These are phyloP conservation scores for Brachirus orientalis DNA, from an alignment of 2,113 vertebrate species.

Conservation along the genomic window DNA sequence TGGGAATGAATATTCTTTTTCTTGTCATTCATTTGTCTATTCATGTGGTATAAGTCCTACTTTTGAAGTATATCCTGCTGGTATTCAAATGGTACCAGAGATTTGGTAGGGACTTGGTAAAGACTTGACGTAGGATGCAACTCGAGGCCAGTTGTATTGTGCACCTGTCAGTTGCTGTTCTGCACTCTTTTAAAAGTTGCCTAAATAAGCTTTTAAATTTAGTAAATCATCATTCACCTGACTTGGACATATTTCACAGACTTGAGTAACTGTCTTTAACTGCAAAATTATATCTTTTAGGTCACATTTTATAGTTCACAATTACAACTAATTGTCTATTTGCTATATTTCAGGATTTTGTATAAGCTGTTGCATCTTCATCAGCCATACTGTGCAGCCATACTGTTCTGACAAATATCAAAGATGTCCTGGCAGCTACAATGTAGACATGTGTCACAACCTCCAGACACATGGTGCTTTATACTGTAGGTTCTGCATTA, in stretches of 20 bases:
- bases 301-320: not conserved
- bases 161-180: constrained; percentile 66
- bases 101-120: constrained; percentile 32
- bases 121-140: constrained; percentile 19
- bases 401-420: no score
- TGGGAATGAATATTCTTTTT: constrained; percentile 66
- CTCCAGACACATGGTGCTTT: no score
- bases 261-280: constrained; percentile 48
- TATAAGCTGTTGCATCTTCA: no score
- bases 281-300: constrained; percentile 16
- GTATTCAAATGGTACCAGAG: constrained; percentile 72
- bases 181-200: constrained; percentile 50
- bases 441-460: no score
- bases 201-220: constrained; percentile 51
- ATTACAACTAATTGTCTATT: no score
- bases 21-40: constrained; percentile 66
- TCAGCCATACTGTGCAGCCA: no score
- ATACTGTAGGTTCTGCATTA: no score
- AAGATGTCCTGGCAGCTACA: no score
- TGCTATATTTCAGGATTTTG: not conserved
- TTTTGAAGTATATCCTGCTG: constrained; percentile 54
- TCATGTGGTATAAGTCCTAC: constrained; percentile 51
- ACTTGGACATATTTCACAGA: no score
- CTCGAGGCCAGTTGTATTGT: constrained; percentile 61
- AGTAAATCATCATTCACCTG: constrained; percentile 64